Evolutionary conservation across 2,113 vertebrate species (phyloP).

Genomic region (Peromyscus californicus): DNA sequence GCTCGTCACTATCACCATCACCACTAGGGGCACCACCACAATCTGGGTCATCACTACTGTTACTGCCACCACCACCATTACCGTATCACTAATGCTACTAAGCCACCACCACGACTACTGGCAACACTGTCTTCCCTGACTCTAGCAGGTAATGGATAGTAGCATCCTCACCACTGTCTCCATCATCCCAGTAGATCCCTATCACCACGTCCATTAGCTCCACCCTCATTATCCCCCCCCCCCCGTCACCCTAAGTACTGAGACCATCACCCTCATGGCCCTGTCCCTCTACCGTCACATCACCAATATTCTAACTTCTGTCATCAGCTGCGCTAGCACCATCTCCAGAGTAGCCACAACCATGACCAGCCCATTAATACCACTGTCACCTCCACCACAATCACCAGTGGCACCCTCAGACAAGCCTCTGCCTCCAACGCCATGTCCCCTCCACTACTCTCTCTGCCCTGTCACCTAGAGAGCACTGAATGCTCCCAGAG

Average conservation of each 20-base stretch:
- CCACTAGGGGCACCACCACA: not conserved
- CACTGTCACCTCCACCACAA: no score
- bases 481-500: accelerated
- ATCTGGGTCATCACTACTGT: no score
- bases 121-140: not conserved
- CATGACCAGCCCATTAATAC: not conserved
- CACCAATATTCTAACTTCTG: accelerated
- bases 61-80: no score
- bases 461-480: accelerated
- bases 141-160: not conserved
- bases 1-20: not conserved
- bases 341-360: no score
- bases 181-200: not conserved
- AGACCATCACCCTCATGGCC: not conserved
- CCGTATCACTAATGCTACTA: not conserved
- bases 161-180: no score
- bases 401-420: not conserved
- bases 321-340: no score
- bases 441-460: no score
- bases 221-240: no score
- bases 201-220: accelerated
- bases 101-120: not conserved
- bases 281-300: accelerated
- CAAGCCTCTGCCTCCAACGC: not conserved
- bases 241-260: not conserved